phyloP scores from a whole-genome alignment of 2,113 vertebrate genomes.

The Xiphophorus hellerii region DNA sequence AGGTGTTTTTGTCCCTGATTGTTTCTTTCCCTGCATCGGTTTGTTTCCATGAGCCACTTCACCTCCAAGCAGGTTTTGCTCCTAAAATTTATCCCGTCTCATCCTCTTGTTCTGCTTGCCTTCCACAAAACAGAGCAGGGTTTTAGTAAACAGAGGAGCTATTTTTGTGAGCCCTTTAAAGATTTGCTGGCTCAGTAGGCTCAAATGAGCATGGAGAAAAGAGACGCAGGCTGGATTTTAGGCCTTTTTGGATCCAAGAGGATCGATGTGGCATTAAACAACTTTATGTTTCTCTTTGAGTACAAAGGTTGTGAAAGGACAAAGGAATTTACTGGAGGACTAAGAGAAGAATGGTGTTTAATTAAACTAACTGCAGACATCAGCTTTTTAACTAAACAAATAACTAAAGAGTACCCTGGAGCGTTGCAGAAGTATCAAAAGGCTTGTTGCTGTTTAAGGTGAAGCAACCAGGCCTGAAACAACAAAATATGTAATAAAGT shows the following conservation, averaged over 20 bases:
- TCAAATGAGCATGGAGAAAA: not conserved
- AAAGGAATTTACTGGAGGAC: not conserved
- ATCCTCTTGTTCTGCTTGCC: not conserved
- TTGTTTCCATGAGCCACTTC: too few relatives aligned
- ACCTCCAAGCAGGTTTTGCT: too few relatives aligned
- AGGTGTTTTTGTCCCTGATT: too few relatives aligned
- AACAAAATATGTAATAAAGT: not conserved
- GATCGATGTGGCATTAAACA: conserved; percentile 1
- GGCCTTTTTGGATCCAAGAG: not conserved
- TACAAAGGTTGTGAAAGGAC: not conserved
- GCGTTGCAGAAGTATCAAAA: not conserved
- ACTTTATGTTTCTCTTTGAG: not conserved
- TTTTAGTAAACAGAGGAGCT: conserved; percentile 1
- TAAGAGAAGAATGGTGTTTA: not conserved
- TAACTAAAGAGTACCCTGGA: not conserved
- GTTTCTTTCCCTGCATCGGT: too few relatives aligned
- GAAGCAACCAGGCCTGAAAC: conserved; percentile 2
- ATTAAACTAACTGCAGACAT: not conserved
- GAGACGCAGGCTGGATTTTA: not conserved
- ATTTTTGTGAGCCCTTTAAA: not conserved
- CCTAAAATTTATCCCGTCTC: not conserved
- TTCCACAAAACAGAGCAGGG: not conserved
- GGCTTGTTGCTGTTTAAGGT: not conserved
- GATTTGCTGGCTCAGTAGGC: conserved; percentile 3
- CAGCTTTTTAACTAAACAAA: not conserved